Evolutionary conservation across 2,888 invertebrate genomes (phyloP).

Genomic region (Odontothrips loti): DNA sequence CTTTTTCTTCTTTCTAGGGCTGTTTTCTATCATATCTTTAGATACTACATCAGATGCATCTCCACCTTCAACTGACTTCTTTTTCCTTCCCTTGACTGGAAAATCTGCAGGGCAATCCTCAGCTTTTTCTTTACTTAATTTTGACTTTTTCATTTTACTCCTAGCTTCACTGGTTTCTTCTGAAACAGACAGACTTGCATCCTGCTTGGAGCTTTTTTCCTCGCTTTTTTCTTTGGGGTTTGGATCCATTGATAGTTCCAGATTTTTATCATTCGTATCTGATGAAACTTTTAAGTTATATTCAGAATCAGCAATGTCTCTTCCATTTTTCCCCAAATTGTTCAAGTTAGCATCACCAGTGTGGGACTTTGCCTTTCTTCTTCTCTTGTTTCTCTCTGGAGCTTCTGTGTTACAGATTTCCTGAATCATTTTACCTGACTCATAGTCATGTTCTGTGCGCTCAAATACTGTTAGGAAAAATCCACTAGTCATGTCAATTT

Average conservation of each 20-base stretch:
- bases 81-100: slow-evolving; percentile 25
- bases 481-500: slow-evolving; percentile 79
- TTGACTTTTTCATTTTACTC: not conserved
- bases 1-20: slow-evolving; percentile 33
- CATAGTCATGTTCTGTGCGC: slow-evolving; percentile 37
- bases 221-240: too few relatives aligned
- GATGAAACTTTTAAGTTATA: not conserved
- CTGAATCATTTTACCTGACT: slow-evolving; percentile 15
- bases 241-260: too few relatives aligned
- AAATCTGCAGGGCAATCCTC: too few relatives aligned
- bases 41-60: slow-evolving; percentile 34
- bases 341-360: not conserved
- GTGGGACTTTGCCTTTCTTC: not conserved
- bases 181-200: too few relatives aligned
- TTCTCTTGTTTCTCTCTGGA: not conserved
- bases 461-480: slow-evolving; percentile 93
- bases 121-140: slow-evolving; percentile 30
- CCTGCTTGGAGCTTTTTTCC: too few relatives aligned
- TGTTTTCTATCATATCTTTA: slow-evolving; percentile 27
- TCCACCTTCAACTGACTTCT: slow-evolving; percentile 50
- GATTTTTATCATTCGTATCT: too few relatives aligned
- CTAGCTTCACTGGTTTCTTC: slow-evolving; percentile 14
- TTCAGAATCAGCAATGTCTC: not conserved
- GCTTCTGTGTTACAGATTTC: slow-evolving; percentile 17
- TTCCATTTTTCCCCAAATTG: not conserved